Conservation (phyloP, 2,113 vertebrate genomes). For the Psittacus erithacus region DNA sequence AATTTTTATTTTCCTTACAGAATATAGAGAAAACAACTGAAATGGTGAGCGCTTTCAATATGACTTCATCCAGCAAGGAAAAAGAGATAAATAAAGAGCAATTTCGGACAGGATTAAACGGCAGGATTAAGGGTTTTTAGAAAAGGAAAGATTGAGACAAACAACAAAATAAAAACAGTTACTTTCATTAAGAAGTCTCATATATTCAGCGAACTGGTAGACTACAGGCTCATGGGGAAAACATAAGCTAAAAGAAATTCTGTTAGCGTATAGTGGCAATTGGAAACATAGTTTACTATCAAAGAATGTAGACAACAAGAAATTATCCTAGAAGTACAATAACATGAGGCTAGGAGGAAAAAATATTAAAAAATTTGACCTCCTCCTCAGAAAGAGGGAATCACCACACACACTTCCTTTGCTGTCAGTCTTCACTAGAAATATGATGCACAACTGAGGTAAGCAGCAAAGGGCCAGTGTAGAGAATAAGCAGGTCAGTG, state of each 20-base stretch:
- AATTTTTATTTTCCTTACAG: not conserved
- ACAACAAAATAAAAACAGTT: not conserved
- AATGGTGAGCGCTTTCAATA: not conserved
- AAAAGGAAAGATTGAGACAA: not conserved
- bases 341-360: rapidly evolving
- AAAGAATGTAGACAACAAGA: not conserved
- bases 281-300: not conserved
- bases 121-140: not conserved
- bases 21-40: not conserved
- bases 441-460: not conserved
- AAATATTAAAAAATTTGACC: not conserved
- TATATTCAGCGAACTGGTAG: not conserved
- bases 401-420: not conserved
- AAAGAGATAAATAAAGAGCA: not conserved
- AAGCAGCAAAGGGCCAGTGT: not conserved
- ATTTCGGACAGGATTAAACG: not conserved
- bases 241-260: not conserved
- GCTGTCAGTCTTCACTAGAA: not conserved
- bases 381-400: not conserved
- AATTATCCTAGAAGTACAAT: not conserved
- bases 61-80: not conserved
- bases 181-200: not conserved
- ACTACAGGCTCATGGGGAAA: not conserved
- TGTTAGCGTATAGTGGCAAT: not conserved
- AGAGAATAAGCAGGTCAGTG: not conserved